These are phyloP conservation scores for Enteromius unitaeniatus DNA, from an alignment of 2,797 vertebrate species.

Conservation along the genomic window DNA sequence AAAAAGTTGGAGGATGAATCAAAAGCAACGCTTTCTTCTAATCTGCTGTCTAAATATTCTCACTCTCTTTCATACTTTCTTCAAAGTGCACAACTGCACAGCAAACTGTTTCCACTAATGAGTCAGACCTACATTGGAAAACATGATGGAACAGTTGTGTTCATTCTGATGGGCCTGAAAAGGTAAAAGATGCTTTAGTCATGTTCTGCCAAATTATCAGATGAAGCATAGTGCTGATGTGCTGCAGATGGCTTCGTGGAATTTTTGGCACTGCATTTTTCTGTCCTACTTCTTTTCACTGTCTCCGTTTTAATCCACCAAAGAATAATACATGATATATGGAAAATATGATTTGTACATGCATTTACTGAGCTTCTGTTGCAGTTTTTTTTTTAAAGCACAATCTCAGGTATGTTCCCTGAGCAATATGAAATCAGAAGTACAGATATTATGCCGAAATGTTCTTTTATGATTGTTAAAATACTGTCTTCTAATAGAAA, in stretches of 20 bases:
- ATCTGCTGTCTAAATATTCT: not conserved
- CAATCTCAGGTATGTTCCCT: not conserved
- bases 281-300: not conserved
- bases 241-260: slow-evolving; percentile 4
- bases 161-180: not conserved
- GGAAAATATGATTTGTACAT: not conserved
- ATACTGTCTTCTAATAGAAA: not conserved
- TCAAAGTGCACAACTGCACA: not conserved
- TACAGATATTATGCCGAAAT: not conserved
- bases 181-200: not conserved
- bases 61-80: not conserved
- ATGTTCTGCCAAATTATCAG: slow-evolving; percentile 18
- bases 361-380: not conserved
- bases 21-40: not conserved
- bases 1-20: not conserved
- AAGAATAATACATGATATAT: not conserved
- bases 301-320: not conserved
- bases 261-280: not conserved
- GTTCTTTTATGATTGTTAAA: not conserved
- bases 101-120: slow-evolving; percentile 6
- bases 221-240: slow-evolving; percentile 6
- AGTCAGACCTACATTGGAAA: slow-evolving; percentile 10
- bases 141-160: slow-evolving; percentile 13
- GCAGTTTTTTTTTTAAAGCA: not conserved
- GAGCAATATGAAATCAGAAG: not conserved